Conservation (phyloP, 2,888 invertebrate genomes). For the Metopia argyrocephala region DNA sequence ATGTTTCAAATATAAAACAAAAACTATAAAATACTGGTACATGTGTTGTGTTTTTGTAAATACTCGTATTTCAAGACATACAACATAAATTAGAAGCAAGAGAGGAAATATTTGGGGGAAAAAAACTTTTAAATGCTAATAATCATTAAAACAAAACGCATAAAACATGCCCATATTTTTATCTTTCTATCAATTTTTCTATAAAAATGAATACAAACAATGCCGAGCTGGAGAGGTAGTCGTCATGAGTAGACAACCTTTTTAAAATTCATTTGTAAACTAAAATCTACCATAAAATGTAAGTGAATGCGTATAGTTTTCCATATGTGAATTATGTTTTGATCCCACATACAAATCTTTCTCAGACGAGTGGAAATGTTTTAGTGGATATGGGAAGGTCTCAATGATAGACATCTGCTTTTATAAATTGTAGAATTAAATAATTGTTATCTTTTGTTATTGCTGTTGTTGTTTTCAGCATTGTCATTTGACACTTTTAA, state of each 20-base stretch:
- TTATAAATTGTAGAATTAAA: not conserved
- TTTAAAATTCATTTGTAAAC: conserved; percentile 13
- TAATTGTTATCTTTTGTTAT: conserved; percentile 27
- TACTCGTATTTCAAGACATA: not conserved
- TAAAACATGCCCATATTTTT: not conserved
- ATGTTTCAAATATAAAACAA: too few species aligned
- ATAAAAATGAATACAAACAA: not conserved
- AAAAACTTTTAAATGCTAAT: conserved; percentile 48
- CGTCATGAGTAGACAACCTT: conserved; percentile 30
- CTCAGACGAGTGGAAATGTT: conserved; percentile 24
- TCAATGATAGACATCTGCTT: conserved; percentile 37
- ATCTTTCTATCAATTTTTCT: not conserved
- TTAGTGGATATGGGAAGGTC: conserved; percentile 38
- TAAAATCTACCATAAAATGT: not conserved
- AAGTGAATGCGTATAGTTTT: not conserved
- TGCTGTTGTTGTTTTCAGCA: not conserved
- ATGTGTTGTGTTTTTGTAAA: not conserved
- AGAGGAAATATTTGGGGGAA: not conserved
- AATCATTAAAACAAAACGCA: conserved; percentile 25
- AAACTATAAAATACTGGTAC: too few species aligned
- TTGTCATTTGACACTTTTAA: conserved; percentile 24
- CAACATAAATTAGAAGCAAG: not conserved
- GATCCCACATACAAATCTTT: conserved; percentile 36
- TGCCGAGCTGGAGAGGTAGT: not conserved
- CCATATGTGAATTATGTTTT: not conserved